Base-by-base conservation (phyloP, 2,113 vertebrate genomes). In the Phaethornis superciliosus region DNA sequence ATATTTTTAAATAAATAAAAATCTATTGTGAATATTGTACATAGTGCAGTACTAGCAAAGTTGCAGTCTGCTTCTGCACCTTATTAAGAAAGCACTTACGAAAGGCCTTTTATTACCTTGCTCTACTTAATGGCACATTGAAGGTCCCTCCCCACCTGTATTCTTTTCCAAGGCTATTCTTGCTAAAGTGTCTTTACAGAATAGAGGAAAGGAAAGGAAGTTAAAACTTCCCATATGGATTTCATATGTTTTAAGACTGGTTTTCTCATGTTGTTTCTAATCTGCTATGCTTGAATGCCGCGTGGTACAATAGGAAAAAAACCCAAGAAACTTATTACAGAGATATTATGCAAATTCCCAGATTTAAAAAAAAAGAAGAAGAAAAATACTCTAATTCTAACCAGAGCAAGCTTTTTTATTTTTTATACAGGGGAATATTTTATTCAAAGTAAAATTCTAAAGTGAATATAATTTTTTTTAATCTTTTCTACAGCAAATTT, bases 401-500 rank as follows among this genome's bases (percentile, higher is more conserved):
- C 98, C 97, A 98, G 98, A 98, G 98, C 97, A 98, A 98, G 98
- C 97, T 98, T 98, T 98, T 98, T 98, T 97, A 98, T 98, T 98
- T 98, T 98, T 98, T 98, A 98, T 98, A 98, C 98, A 98, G 98
- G 98, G 98, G 97, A 97, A 98, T 98, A 98, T 98, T 98, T 98
- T 98, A 98, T 98, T 98, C 98, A 98, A 98, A 97, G 96, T 98
- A 97, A 98, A 98, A 98, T 98, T 98, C 98, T 98, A 98, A 98
- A 98, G 97, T 98, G 97, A 97, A 98, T 98, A 98, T 98, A 98
- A 98, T 98, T 97, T 97, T 98, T 98, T 98, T 98, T 98, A 98
- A 98, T 98, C 98, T 98, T 98, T 98, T 98, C 98, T 98, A 98
- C 98, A 97, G 97, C 97, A 98, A 98, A 98, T 98, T 98, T 98